These are phyloP conservation scores for Eupsittula cactorum DNA, from an alignment of 2,113 vertebrate species.

Conservation along the genomic window DNA sequence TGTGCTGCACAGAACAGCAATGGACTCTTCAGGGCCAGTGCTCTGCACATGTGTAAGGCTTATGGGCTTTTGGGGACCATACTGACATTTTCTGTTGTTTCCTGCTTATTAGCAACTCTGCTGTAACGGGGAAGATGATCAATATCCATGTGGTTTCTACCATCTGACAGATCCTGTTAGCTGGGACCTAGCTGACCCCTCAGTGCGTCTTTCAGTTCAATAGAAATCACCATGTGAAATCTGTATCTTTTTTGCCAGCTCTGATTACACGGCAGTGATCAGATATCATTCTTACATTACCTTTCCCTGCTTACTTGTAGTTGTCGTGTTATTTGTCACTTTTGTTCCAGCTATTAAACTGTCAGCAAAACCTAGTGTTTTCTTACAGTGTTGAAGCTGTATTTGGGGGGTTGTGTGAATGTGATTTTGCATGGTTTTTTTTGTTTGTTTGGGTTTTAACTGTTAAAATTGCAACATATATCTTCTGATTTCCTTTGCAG, in stretches of 20 bases:
- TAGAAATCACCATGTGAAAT: background rate
- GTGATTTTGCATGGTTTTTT: background rate
- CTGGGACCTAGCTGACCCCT: background rate
- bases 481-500: background rate
- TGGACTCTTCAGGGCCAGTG: background rate
- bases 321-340: background rate
- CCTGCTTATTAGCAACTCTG: background rate
- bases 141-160: background rate
- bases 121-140: background rate
- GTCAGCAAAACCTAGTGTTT: background rate
- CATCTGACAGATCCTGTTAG: background rate
- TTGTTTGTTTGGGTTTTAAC: background rate
- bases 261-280: background rate
- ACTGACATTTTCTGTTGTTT: background rate
- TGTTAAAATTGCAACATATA: background rate
- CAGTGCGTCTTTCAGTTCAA: background rate
- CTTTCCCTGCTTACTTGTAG: background rate
- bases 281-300: background rate
- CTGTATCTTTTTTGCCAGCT: background rate
- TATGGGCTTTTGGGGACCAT: fast-evolving
- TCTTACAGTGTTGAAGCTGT: background rate
- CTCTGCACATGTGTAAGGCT: fast-evolving
- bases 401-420: background rate
- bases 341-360: constrained; percentile 14
- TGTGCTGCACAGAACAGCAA: background rate